Evolutionary conservation across 64 coral and sea anemone genomes (phyloP).

Genomic region (Montipora foliosa): DNA sequence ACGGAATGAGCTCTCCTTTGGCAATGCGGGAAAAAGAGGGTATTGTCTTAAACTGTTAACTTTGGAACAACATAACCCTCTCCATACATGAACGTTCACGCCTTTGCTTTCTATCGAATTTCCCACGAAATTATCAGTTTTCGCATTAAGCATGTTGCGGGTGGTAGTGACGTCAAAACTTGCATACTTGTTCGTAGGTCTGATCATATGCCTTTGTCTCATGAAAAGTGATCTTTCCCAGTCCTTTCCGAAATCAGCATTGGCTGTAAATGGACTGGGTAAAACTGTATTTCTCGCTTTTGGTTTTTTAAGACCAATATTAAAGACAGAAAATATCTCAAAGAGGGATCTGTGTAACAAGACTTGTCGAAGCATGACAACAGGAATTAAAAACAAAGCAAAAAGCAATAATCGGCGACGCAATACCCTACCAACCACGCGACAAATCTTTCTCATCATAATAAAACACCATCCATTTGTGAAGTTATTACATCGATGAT

Average conservation of each 20-base stretch:
- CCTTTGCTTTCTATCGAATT: not conserved
- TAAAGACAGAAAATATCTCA: not conserved
- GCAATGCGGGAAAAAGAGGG: conserved; percentile 37
- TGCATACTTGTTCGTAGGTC: not conserved
- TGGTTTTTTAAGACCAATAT: not conserved
- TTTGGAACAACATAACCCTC: conserved; percentile 30
- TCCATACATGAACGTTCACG: conserved; percentile 60
- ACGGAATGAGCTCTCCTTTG: conserved; percentile 13
- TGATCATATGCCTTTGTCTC: not conserved
- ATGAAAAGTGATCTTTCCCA: not conserved
- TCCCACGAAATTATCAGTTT: not conserved
- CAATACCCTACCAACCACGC: not conserved
- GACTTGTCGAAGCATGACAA: not conserved
- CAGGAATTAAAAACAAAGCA: not conserved
- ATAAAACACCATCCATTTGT: not conserved
- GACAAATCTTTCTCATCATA: conserved; percentile 20
- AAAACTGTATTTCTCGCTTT: not conserved
- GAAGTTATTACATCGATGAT: not conserved
- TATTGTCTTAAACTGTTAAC: conserved; percentile 46
- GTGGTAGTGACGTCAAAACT: not conserved
- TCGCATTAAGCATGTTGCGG: not conserved
- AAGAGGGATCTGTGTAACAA: not conserved
- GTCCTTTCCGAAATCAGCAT: not conserved
- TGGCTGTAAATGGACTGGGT: not conserved
- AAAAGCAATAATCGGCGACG: not conserved